These are phyloP conservation scores for Pachycephus smyrnensis DNA, from an alignment of 2,888 invertebrate species.

Conservation along the genomic window DNA sequence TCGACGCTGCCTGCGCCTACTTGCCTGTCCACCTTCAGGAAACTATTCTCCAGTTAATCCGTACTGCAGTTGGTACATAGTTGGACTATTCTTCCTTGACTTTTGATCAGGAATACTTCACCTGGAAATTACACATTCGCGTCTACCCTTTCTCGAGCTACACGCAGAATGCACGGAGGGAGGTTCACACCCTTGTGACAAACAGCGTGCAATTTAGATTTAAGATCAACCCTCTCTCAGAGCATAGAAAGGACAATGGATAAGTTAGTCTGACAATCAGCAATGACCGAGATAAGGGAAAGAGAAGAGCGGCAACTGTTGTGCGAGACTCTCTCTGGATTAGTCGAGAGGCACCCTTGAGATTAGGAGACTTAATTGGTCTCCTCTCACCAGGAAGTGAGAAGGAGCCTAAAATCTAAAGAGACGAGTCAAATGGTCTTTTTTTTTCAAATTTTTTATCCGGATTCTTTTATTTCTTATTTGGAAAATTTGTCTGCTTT, in stretches of 20 bases:
- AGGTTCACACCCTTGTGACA: constrained; percentile 44
- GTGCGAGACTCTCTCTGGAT: constrained; percentile 25
- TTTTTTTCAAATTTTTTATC: no score
- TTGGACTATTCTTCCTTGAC: neutral
- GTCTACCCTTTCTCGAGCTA: neutral
- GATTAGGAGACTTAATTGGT: constrained; percentile 46
- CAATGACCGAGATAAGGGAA: constrained; percentile 54
- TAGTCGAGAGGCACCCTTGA: constrained; percentile 34
- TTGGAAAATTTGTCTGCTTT: constrained; percentile 32
- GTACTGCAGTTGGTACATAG: neutral
- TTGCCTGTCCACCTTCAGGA: neutral
- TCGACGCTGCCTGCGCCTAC: neutral
- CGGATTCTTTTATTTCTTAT: neutral
- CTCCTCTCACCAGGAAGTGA: constrained; percentile 14
- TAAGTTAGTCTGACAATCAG: constrained; percentile 47
- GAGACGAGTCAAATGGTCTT: neutral
- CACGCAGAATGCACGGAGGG: neutral
- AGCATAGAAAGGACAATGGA: constrained; percentile 56
- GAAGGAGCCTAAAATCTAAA: neutral
- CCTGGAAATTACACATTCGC: neutral
- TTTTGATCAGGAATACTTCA: neutral
- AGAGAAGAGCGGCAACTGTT: constrained; percentile 21
- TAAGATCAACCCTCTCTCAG: constrained; percentile 54
- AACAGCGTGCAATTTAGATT: constrained; percentile 64
- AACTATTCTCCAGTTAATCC: constrained; percentile 14